Evolutionary conservation across 2,888 invertebrate species (phyloP), one percentile per base, ranked within the genome.

Genomic region (Acanthacorydalis orientalis): DNA sequence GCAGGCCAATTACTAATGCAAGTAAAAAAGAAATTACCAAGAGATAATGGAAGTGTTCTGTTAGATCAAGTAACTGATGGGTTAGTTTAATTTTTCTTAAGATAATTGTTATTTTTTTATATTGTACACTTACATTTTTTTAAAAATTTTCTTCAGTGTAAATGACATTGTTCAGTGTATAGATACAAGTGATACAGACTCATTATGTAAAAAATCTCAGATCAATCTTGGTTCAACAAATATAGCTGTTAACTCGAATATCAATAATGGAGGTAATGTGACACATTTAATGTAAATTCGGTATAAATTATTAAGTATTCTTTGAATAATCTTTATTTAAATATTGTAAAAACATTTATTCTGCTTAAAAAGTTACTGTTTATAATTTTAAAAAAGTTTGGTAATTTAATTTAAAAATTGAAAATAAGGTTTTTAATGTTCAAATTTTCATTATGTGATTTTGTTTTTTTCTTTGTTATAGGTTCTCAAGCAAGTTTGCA

Each of bases 21-120:
- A 16, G 78, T 80, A 43, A 89, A 90, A 64, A 91, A 91, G 64
- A 91, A 91, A 67, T 68, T 90, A 56, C 90, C 90, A 0, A 68
- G 90, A 50, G 81, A 80, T 54, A 63, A 62, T 47, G 61, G 16
- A 14, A 47, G 31, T 47, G 15, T 37, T 40, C 16, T 47, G 31
- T 35, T 47, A 35, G 47, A 47, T 35, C 47, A 47, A 15, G 33
- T 31, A 31, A 12, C 43, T n/a, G 47, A 47, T 35, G 47, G 47
- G 23, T 47, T 37, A 37, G n/a, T 37, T 37, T 14, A 6, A 37
- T 9, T 37, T 12, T 35, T 35, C 2, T n/a, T 6, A 4, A 35
- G 4, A 35, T 2, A 35, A 35, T 35, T 35, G 7, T 35, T 11
- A 4, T 11, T 35, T 35, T 4, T 35, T 35, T 35, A n/a, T 35